Base-by-base conservation (phyloP, 1,140 invertebrate species). In the Pseudomyrmex pallidus region DNA sequence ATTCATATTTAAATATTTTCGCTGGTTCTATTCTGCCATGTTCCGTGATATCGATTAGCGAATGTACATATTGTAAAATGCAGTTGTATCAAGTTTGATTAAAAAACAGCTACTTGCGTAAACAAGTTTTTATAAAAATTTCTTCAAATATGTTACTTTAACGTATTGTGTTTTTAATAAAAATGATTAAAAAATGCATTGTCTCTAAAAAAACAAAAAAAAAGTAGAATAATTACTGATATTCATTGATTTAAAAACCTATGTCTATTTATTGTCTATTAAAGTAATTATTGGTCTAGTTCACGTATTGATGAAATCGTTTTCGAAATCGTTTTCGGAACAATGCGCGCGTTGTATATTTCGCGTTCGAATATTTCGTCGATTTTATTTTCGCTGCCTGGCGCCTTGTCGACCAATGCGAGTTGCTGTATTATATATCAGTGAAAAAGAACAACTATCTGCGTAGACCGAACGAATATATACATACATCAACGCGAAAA, bases 1-100 rank as follows among this genome's bases (percentile, higher is more conserved):
- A 92, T 92, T 93, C 92, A 91, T 91, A 93, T 93, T 94, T 90
- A 92, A 92, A 93, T 93, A 93, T 92, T 92, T 93, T 92, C 83
- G 73, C 74, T 77, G 87, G 89, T 90, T 86, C 85, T 87, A 90
- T 92, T 90, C 86, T 84, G 85, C 82, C 74, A 82, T 67, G 85
- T 84, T 74, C 88, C 85, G 77, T 87, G 76, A 82, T 80, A 86
- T 90, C 86, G 87, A 77, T 85, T 54, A 86, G 77, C 62, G 57
- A 54, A 17, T 44, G 13, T 25, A 35, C 8, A n/a, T 9, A n/a
- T 17, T 7, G 4, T 15, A 68, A 9, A 20, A 20, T 25, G 20
- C 20, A 57, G 44, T 8, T 17, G 15, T 7, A 25, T 72, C 61
- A 57, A 7, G 35, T 12, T 12, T 80, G 17, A 70, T 59, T 72